Base-by-base conservation (phyloP, 1,140 invertebrate species). In the Caerostris darwini region DNA sequence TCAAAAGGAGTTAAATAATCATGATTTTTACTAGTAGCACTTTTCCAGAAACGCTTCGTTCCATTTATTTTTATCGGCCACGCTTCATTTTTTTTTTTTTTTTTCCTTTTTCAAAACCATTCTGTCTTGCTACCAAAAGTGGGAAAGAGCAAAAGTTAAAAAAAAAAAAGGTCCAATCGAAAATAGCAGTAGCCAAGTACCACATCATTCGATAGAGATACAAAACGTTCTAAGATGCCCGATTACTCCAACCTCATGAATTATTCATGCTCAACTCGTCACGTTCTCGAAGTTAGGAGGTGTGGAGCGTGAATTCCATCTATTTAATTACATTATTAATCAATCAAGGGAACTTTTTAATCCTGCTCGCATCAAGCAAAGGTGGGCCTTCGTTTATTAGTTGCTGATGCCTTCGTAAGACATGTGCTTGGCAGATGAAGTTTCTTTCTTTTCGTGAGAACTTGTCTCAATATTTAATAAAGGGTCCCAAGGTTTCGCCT, bases 301-400 rank as follows among this genome's bases (percentile, higher is more conserved):
- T 12, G 83, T 19, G 71, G 50, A 57, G 56, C 57, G 14, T 3
- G 56, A 57, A 85, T 85, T n/a, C 83, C 56, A 58, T 85, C 57
- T 85, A 85, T 58, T 85, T 85, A 85, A 85, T 85, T 85, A 85
- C 83, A 85, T 85, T 85, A 85, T 85, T 85, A 85, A 85, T 85
- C 83, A 85, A 85, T 85, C 83, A 85, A 17, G 50, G 83, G 17
- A 57, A 85, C 54, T 85, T 85, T 85, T 85, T 85, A 85, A 85
- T 85, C 83, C 71, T 34, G 50, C 10, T 10, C 6, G 19, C 71
- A 34, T 53, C 19, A 12, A 10, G 71, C 34, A 50, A 14, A 14
- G 50, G 10, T 77, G 71, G 19, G 12, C 34, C 10, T 53, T 10
- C n/a, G 14, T 4, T 77, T 53, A 50, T 50, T 77, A 77, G 71